Base-by-base conservation (phyloP, 1,140 invertebrate species). In the Maniola jurtina region DNA sequence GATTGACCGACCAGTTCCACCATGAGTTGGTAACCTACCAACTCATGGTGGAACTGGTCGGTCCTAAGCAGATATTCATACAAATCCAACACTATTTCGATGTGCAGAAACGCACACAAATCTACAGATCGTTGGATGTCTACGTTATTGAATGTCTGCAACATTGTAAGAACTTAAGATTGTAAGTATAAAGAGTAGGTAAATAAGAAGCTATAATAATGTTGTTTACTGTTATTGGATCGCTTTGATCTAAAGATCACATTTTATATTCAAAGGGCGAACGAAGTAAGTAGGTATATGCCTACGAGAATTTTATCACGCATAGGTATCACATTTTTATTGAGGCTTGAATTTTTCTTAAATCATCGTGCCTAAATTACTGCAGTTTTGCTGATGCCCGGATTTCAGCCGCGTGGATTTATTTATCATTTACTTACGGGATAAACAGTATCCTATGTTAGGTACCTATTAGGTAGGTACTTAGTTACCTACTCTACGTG, bases 1-100 rank as follows among this genome's bases (percentile, higher is more conserved):
- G 50, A 73, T 70, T 73, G 71, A 64, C 59, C 45, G 45, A 48
- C 13, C 45, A 48, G 45, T 14, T 6, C 10, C 1, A 1, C n/a
- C n/a, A n/a, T n/a, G n/a, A n/a, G n/a, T n/a, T n/a, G n/a, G n/a
- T n/a, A n/a, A n/a, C n/a, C n/a, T n/a, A n/a, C n/a, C n/a, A n/a
- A n/a, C n/a, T n/a, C n/a, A n/a, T n/a, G n/a, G n/a, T n/a, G n/a
- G n/a, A n/a, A n/a, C n/a, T n/a, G n/a, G n/a, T n/a, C n/a, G n/a
- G n/a, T n/a, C n/a, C n/a, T 15, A 48, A n/a, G 13, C 25, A 16
- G 15, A 52, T 52, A 25, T 25, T 76, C 7, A 83, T 81, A 77
- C 83, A 86, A 77, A 81, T 79, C 81, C 42, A 68, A 73, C 70
- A 61, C 74, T 87, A 85, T 80, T 82, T 84, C 84, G 15, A 45